A percentile compares a stretch with the other conserved stretches of the same genome.
phyloP scores from a whole-genome alignment of 2,113 vertebrate genomes.

The Pygathrix nemaeus region DNA sequence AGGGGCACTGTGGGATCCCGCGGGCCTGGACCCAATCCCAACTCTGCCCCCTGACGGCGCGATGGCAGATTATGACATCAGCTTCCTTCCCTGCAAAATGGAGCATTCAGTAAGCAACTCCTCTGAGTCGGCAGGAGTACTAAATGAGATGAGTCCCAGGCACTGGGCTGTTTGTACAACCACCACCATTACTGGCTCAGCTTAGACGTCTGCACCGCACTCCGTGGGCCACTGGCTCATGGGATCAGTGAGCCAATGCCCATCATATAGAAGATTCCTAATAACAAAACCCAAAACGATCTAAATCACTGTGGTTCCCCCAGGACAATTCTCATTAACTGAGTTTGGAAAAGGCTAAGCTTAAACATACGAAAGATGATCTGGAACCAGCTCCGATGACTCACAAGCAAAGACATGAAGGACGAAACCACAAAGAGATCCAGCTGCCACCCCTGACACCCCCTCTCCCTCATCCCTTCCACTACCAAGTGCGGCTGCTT shows the following conservation, averaged over 20 bases:
- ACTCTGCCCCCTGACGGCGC: background rate
- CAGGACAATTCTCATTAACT: background rate
- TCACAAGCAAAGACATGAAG: background rate
- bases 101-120: background rate
- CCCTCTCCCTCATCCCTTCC: background rate
- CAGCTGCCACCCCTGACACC: background rate
- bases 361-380: background rate
- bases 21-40: too few relatives aligned
- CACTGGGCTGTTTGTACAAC: accelerated
- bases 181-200: accelerated
- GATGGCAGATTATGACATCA: background rate
- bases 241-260: background rate
- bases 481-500: background rate
- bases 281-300: background rate
- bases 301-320: background rate
- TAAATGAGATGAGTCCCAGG: background rate
- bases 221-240: background rate
- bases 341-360: background rate
- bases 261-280: background rate
- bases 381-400: background rate
- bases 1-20: background rate
- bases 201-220: background rate
- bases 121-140: background rate
- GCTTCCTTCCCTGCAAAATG: background rate
- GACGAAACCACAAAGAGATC: background rate